Conservation (phyloP, 2,797 vertebrate genomes). For the Antrozous pallidus region DNA sequence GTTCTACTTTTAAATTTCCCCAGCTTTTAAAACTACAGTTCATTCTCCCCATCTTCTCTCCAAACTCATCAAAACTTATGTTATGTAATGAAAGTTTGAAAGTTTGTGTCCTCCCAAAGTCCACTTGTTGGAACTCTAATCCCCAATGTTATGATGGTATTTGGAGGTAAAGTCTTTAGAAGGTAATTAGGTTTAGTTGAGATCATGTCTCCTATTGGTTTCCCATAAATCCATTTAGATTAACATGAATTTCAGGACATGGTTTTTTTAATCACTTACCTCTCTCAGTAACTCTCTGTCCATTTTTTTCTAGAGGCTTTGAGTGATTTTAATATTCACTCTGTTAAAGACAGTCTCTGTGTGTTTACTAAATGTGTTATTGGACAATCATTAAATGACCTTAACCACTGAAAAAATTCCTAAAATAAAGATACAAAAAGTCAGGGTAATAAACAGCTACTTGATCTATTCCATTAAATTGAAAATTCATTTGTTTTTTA, state of each 20-base stretch:
- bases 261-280: not conserved
- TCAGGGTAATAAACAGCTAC: not conserved
- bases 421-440: slow-evolving; percentile 23
- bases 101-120: not conserved
- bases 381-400: not conserved
- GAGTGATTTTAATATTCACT: not conserved
- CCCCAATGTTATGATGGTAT: not conserved
- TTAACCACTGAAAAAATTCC: not conserved
- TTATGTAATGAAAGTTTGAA: not conserved
- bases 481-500: not conserved
- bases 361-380: not conserved
- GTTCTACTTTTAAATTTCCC: not conserved
- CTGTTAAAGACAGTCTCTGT: not conserved
- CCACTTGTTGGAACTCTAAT: not conserved
- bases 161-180: not conserved
- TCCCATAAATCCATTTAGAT: not conserved
- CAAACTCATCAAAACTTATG: not conserved
- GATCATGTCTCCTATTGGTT: not conserved
- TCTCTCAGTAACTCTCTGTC: not conserved
- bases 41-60: not conserved
- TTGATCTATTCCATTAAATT: not conserved
- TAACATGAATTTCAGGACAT: not conserved
- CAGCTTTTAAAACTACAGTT: not conserved
- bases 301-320: not conserved
- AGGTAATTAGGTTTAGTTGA: not conserved